Evolutionary conservation across 2,113 vertebrate genomes (phyloP).

Genomic region (Pseudopipra pipra): DNA sequence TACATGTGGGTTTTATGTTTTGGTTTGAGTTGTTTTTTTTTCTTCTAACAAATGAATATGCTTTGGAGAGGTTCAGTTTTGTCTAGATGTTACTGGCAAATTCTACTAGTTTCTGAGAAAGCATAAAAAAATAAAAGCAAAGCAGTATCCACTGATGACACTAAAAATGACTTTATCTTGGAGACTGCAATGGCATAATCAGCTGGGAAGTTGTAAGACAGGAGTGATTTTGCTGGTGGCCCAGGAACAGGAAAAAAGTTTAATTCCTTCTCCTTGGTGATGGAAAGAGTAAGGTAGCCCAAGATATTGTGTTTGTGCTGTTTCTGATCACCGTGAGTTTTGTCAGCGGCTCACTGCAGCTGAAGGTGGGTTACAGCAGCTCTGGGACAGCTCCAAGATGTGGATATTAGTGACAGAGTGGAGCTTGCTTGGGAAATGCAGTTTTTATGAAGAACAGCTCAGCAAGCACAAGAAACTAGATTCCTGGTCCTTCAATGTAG

Average conservation of each 20-base stretch:
- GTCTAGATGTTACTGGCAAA: background rate
- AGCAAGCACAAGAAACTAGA: background rate
- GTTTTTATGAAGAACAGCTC: background rate
- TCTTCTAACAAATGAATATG: background rate
- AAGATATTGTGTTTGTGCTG: background rate
- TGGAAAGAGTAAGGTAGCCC: background rate
- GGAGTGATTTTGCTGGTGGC: background rate
- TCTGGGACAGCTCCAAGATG: background rate
- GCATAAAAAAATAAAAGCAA: background rate
- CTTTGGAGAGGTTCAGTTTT: background rate
- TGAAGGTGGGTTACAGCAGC: background rate
- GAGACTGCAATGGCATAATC: background rate
- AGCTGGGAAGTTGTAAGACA: rapidly evolving
- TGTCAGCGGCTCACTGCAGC: background rate
- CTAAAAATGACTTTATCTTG: background rate
- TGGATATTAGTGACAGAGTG: background rate
- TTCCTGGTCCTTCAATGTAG: background rate
- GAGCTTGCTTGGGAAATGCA: background rate
- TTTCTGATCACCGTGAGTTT: background rate
- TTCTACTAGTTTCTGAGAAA: background rate
- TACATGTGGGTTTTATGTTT: rapidly evolving
- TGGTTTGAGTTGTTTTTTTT: background rate
- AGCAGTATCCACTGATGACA: background rate
- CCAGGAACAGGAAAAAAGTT: background rate
- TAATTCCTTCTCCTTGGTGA: background rate